A percentile compares a stretch with the other conserved stretches of the same genome.
These are phyloP conservation scores for Eriocheir sinensis DNA, from an alignment of 1,140 invertebrate genomes.

Conservation along the genomic window DNA sequence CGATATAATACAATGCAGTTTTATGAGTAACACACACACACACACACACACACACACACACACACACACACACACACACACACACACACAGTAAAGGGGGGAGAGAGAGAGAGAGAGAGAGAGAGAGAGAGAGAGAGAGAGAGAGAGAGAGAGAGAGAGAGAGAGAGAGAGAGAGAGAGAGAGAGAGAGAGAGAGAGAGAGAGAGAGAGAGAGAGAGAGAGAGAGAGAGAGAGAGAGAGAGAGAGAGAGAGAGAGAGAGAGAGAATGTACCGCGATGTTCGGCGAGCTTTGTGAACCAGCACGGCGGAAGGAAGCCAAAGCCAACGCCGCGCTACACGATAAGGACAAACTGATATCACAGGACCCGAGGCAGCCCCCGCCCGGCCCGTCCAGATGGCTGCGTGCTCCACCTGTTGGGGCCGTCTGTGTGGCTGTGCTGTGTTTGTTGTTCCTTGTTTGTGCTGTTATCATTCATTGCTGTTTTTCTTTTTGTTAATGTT, in stretches of 20 bases:
- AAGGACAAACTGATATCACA: background rate
- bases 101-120: background rate
- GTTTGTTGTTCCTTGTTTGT: too few species aligned
- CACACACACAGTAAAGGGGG: too few species aligned
- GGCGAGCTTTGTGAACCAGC: background rate
- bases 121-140: background rate
- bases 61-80: too few species aligned
- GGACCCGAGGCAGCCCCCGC: background rate
- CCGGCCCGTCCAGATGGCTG: background rate
- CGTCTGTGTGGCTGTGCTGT: too few species aligned
- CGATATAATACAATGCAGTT: too few species aligned
- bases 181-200: constrained; percentile 22
- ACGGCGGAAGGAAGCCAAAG: background rate
- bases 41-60: too few species aligned
- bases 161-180: constrained; percentile 22
- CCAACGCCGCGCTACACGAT: background rate
- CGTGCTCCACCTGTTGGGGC: too few species aligned
- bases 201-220: constrained; percentile 22
- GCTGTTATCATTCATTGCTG: too few species aligned
- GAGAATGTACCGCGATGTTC: background rate
- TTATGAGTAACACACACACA: too few species aligned
- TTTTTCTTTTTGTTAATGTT: background rate
- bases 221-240: constrained; percentile 22
- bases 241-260: constrained; percentile 21
- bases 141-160: constrained; percentile 4